Evolutionary conservation across 2,888 invertebrate genomes (phyloP).

Genomic region (Periphyllus acericola): DNA sequence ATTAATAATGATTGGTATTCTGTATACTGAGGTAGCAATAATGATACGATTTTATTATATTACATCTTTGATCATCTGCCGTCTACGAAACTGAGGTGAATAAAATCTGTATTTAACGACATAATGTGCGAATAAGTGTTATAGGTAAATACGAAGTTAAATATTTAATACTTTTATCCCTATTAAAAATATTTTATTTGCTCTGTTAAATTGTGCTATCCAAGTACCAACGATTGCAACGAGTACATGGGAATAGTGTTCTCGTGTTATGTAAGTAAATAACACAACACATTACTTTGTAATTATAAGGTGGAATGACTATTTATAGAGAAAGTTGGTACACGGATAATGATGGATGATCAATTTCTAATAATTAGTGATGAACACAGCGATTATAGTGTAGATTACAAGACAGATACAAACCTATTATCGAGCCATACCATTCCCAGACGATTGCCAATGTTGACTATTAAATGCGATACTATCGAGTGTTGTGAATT

Average conservation of each 20-base stretch:
- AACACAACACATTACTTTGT: background rate
- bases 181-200: background rate
- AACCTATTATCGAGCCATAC: slow-evolving; percentile 13
- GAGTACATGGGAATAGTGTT: background rate
- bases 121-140: too few species aligned
- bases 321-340: slow-evolving; percentile 33
- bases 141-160: too few species aligned
- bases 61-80: too few species aligned
- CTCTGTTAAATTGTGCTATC: background rate
- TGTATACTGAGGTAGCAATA: too few species aligned
- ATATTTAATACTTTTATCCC: too few species aligned
- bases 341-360: background rate
- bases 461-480: background rate
- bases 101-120: too few species aligned
- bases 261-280: background rate
- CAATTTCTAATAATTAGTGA: slow-evolving; percentile 22
- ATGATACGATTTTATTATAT: too few species aligned
- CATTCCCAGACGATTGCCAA: background rate
- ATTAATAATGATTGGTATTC: too few species aligned
- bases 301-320: slow-evolving; percentile 6
- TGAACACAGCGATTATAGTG: slow-evolving; percentile 2
- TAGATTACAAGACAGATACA: slow-evolving; percentile 12
- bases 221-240: background rate
- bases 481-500: background rate
- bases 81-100: too few species aligned